Conservation (phyloP, 2,888 invertebrate species). For the Diloba caeruleocephala region DNA sequence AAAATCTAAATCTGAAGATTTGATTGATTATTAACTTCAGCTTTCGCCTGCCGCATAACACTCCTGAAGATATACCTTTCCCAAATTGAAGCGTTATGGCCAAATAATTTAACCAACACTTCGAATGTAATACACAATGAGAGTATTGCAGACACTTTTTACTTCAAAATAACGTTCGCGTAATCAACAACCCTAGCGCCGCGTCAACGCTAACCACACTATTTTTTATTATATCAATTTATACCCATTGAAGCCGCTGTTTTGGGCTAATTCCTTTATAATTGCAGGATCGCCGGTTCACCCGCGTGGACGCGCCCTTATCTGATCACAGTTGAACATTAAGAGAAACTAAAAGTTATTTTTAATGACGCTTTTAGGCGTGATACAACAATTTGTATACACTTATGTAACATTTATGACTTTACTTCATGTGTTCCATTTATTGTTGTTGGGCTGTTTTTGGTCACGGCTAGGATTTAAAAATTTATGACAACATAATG, state of each 20-base stretch:
- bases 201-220: constrained; percentile 71
- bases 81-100: too few relatives aligned
- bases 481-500: too few relatives aligned
- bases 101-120: too few relatives aligned
- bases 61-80: too few relatives aligned
- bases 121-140: too few relatives aligned
- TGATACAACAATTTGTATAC: constrained; percentile 62
- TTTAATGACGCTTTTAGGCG: constrained; percentile 67
- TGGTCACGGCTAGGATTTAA: too few relatives aligned
- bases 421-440: constrained; percentile 30
- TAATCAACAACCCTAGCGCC: constrained; percentile 56
- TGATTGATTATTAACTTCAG: too few relatives aligned
- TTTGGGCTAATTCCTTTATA: constrained; percentile 88
- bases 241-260: constrained; percentile 86
- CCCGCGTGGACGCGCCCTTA: constrained; percentile 77
- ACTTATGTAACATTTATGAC: constrained; percentile 50
- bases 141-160: too few relatives aligned
- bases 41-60: too few relatives aligned
- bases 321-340: constrained; percentile 77
- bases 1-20: too few relatives aligned
- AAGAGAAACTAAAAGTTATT: constrained; percentile 72
- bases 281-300: constrained; percentile 82
- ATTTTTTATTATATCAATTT: constrained; percentile 89
- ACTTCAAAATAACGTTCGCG: too few relatives aligned
- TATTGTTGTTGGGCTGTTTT: constrained; percentile 1